A percentile compares a stretch with the other conserved stretches of the same genome.
Conservation (phyloP, 2,888 invertebrate genomes). For the Drosophila pseudotalamancana region DNA sequence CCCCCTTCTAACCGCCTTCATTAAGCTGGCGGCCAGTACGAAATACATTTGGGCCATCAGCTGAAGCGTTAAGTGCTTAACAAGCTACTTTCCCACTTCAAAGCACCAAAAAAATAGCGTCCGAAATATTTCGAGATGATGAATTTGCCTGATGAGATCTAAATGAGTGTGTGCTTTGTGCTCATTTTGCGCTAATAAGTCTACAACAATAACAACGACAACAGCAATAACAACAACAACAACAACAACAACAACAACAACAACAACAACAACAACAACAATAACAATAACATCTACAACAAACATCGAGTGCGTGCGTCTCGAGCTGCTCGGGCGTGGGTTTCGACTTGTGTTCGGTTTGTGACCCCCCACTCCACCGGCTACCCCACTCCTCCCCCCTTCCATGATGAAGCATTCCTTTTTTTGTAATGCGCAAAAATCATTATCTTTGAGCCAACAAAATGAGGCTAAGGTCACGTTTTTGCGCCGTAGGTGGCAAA, state of each 20-base stretch:
- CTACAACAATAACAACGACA: conserved; percentile 15
- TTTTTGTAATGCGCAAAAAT: conserved; percentile 40
- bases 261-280: conserved; percentile 11
- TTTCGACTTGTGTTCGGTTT: too few relatives aligned
- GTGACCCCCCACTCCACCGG: too few relatives aligned
- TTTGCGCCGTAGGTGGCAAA: conserved; percentile 76
- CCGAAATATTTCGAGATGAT: conserved; percentile 35
- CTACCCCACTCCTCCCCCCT: too few relatives aligned
- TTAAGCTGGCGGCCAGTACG: conserved; percentile 10
- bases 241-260: conserved; percentile 7
- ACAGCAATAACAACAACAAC: too few relatives aligned
- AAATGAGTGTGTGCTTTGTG: conserved; percentile 45
- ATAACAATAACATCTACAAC: too few relatives aligned
- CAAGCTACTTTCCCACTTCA: conserved; percentile 77
- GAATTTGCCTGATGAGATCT: conserved; percentile 39
- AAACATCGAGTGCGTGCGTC: too few relatives aligned
- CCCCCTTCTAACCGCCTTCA: background rate
- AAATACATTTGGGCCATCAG: conserved; percentile 50
- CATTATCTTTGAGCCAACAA: conserved; percentile 57
- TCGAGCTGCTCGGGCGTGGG: too few relatives aligned
- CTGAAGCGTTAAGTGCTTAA: conserved; percentile 69
- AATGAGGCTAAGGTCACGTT: conserved; percentile 75
- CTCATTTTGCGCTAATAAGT: conserved; percentile 74
- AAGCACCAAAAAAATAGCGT: conserved; percentile 47
- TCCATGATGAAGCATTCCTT: background rate